A percentile compares a stretch with the other conserved stretches of the same genome.
These are phyloP conservation scores for Dendroctonus valens DNA, from an alignment of 1,140 invertebrate species.

Conservation along the genomic window DNA sequence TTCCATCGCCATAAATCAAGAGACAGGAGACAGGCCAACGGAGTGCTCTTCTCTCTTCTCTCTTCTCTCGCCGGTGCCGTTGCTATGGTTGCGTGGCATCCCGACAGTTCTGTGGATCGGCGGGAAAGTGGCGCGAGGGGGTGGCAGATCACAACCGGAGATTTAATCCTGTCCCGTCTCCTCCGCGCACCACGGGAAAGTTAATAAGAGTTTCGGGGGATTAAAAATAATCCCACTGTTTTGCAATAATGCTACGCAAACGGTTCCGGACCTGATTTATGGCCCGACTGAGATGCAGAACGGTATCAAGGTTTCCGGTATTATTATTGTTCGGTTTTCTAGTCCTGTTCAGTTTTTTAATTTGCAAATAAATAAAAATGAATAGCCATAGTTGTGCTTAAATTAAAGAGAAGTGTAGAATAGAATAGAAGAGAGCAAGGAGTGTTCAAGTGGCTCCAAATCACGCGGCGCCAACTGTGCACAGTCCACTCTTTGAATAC, in stretches of 20 bases:
- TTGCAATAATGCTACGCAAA: constrained; percentile 49
- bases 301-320: constrained; percentile 10
- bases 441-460: no score
- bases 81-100: constrained; percentile 51
- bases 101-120: constrained; percentile 46
- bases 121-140: constrained; percentile 30
- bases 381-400: background rate
- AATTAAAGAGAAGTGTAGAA: background rate
- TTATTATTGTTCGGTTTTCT: constrained; percentile 13
- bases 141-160: constrained; percentile 48
- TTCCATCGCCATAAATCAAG: constrained; percentile 54
- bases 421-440: no score
- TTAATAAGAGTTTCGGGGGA: constrained; percentile 52
- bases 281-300: constrained; percentile 16
- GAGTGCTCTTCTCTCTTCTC: constrained; percentile 44
- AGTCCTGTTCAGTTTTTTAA: background rate
- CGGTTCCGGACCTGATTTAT: constrained; percentile 32
- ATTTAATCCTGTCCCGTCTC: constrained; percentile 49
- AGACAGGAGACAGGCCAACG: constrained; percentile 52
- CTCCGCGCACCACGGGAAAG: constrained; percentile 44
- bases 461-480: no score
- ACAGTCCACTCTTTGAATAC: background rate
- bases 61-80: constrained; percentile 38
- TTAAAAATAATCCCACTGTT: constrained; percentile 53
- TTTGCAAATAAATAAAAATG: background rate